Evolutionary conservation across 2,797 vertebrate species (phyloP).

Genomic region (Eulemur albifrons): DNA sequence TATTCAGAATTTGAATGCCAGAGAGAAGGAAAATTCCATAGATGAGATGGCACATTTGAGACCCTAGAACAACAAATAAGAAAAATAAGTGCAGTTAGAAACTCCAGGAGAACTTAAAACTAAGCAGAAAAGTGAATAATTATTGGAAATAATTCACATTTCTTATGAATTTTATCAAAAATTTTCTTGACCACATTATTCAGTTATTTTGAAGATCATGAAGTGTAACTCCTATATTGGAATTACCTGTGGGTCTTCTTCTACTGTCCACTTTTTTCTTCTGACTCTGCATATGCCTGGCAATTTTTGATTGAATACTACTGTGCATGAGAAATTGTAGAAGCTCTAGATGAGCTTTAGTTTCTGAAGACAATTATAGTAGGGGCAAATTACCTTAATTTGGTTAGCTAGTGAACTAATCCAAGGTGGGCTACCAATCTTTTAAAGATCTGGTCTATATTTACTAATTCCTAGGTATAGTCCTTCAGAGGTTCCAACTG

Average conservation of each 20-base stretch:
- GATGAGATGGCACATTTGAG: background rate
- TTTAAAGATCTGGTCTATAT: background rate
- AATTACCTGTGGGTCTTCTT: background rate
- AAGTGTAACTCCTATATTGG: background rate
- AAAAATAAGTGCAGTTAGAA: background rate
- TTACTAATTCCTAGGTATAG: background rate
- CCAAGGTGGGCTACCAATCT: background rate
- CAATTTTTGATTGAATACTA: background rate
- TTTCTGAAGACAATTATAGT: constrained; percentile 11
- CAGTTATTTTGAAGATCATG: background rate
- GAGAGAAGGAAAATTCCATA: background rate
- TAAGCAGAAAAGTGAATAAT: background rate
- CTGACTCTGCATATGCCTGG: background rate
- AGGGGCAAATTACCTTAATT: background rate
- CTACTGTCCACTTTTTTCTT: background rate
- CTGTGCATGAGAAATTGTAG: background rate
- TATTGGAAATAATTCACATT: background rate
- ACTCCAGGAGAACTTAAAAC: background rate
- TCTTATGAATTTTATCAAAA: background rate
- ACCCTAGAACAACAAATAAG: background rate
- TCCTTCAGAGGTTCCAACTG: background rate
- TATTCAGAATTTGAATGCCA: background rate
- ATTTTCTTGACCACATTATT: background rate
- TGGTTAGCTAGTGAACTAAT: background rate
- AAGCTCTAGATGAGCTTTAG: background rate